Percentiles rank a stretch among this genome's conserved stretches.
Evolutionary conservation across 2,888 invertebrate species (phyloP).

Genomic region (Anticlea derivata): DNA sequence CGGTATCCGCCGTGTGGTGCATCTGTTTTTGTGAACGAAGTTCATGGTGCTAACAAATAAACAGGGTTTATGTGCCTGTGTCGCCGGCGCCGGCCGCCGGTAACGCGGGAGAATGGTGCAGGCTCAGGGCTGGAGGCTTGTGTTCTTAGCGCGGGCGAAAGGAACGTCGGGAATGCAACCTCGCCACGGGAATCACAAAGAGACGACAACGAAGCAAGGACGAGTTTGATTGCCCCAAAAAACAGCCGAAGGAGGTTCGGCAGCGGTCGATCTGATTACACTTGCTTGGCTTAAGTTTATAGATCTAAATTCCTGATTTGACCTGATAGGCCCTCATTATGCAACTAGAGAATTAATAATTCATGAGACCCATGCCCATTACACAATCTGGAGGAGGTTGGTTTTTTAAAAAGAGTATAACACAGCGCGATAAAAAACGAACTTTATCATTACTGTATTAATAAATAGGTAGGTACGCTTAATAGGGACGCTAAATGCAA

Average conservation of each 20-base stretch:
- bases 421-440: no score
- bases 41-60: conserved; percentile 28
- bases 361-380: conserved; percentile 17
- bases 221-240: conserved; percentile 65
- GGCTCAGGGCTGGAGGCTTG: conserved; percentile 32
- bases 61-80: conserved; percentile 29
- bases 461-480: no score
- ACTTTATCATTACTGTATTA: no score
- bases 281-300: conserved; percentile 17
- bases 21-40: conserved; percentile 25
- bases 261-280: conserved; percentile 38
- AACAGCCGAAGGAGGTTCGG: conserved; percentile 28
- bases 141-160: conserved; percentile 32
- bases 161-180: conserved; percentile 70
- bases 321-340: conserved; percentile 18
- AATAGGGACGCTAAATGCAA: no score
- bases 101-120: conserved; percentile 35
- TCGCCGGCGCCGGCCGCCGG: conserved; percentile 14
- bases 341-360: conserved; percentile 21
- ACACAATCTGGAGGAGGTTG: conserved; percentile 17
- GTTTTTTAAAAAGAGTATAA: conserved; percentile 8
- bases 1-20: conserved; percentile 30
- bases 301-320: conserved; percentile 4
- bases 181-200: conserved; percentile 71
- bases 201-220: conserved; percentile 69